Evolutionary conservation across 2,888 invertebrate species (phyloP).

Genomic region (Calliopum simillimum): DNA sequence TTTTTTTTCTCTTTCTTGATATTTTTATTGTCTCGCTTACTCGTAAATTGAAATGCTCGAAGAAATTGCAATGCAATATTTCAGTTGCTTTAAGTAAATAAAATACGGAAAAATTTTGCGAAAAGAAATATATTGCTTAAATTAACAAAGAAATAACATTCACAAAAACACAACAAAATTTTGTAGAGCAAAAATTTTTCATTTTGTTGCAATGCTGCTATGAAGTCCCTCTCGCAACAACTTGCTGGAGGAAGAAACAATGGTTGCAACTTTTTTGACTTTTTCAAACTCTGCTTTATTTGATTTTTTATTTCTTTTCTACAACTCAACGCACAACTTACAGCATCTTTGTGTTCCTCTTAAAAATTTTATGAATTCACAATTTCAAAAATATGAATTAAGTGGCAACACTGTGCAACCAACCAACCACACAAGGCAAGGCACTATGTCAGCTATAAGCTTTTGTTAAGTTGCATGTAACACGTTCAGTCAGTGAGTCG

Average conservation of each 20-base stretch:
- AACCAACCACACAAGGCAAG: too few species aligned
- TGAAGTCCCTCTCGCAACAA: not conserved
- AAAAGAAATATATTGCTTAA: not conserved
- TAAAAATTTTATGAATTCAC: conserved; percentile 15
- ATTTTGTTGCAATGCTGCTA: conserved; percentile 10
- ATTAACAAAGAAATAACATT: conserved; percentile 6
- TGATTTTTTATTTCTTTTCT: not conserved
- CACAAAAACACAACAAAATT: not conserved
- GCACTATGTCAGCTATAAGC: too few species aligned
- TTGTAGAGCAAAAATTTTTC: not conserved
- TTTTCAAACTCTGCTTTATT: too few species aligned
- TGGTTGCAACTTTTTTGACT: not conserved
- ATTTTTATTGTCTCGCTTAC: not conserved
- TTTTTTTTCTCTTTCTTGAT: not conserved
- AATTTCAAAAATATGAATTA: conserved; percentile 18
- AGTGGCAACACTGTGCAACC: not conserved
- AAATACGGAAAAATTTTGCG: conserved; percentile 13
- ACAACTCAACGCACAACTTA: not conserved
- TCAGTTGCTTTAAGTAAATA: conserved; percentile 9
- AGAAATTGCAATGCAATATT: conserved; percentile 22
- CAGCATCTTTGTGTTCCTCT: not conserved
- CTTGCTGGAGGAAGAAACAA: conserved; percentile 6
- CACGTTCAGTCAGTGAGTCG: conserved; percentile 38
- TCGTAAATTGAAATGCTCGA: not conserved
- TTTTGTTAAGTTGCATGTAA: conserved; percentile 33